A percentile compares a stretch with the other conserved stretches of the same genome.
Evolutionary conservation across 2,113 vertebrate genomes (phyloP).

Genomic region (Alethe castanea): DNA sequence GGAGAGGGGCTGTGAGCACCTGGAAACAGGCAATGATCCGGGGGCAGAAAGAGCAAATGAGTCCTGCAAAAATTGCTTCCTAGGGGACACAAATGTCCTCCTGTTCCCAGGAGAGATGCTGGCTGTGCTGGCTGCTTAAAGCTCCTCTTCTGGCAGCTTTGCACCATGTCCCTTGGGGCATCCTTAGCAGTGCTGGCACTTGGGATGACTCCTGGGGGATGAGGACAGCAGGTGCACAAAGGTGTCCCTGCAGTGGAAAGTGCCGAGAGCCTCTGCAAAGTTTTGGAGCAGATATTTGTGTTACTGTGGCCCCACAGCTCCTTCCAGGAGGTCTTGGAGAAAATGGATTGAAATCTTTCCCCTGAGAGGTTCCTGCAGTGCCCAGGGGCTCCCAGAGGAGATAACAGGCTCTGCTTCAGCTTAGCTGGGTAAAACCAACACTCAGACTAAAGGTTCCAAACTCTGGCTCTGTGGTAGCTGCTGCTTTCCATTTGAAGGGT

Average conservation of each 20-base stretch:
- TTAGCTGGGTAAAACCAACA: not conserved
- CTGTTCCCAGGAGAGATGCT: not conserved
- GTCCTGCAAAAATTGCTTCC: not conserved
- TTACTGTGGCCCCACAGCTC: not conserved
- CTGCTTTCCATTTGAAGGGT: not conserved
- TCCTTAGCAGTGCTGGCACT: not conserved
- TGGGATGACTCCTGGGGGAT: not conserved
- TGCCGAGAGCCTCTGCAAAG: not conserved
- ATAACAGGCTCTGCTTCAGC: not conserved
- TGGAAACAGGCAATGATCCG: constrained; percentile 67
- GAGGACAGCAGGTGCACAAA: not conserved
- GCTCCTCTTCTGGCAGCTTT: not conserved
- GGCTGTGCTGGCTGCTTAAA: not conserved
- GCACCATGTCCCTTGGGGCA: not conserved
- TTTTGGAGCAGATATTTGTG: not conserved
- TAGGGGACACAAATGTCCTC: too few relatives aligned
- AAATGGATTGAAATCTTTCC: not conserved
- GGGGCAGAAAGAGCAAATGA: not conserved
- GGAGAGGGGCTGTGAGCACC: not conserved
- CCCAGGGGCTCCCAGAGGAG: not conserved
- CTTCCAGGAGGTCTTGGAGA: not conserved
- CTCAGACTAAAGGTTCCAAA: not conserved
- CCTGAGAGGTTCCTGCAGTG: not conserved
- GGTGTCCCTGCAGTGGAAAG: not conserved
- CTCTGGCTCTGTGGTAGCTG: not conserved